Conservation (phyloP, 2,113 vertebrate species). For the Salminus brasiliensis region DNA sequence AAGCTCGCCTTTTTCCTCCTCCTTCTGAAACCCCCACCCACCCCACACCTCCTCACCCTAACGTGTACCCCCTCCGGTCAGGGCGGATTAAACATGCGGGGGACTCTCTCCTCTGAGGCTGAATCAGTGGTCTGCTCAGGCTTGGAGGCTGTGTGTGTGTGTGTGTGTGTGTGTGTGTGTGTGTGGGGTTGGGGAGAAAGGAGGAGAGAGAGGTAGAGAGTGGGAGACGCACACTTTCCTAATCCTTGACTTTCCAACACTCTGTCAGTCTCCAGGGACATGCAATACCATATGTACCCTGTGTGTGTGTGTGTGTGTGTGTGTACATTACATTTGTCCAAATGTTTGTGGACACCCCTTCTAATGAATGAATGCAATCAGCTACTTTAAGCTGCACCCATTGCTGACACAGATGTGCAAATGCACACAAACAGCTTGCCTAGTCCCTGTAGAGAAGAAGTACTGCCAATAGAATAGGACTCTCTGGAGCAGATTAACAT, state of each 20-base stretch:
- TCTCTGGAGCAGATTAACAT: too few species aligned
- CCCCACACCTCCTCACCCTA: conserved; percentile 24
- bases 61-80: background rate
- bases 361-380: too few species aligned
- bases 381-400: too few species aligned
- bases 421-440: too few species aligned
- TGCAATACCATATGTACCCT: background rate
- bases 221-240: background rate
- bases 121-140: background rate
- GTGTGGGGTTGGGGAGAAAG: background rate
- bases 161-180: background rate
- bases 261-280: background rate
- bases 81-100: background rate
- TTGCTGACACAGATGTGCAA: too few species aligned
- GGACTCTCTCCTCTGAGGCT: background rate
- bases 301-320: conserved; percentile 15
- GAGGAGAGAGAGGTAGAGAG: background rate
- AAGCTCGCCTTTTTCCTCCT: conserved; percentile 3
- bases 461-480: too few species aligned
- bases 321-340: background rate
- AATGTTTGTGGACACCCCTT: background rate
- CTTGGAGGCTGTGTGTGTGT: conserved; percentile 7
- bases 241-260: background rate
- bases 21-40: conserved; percentile 19
- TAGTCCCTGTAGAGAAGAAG: too few species aligned